Base-by-base conservation (phyloP, 2,113 vertebrate species). In the Mugil cephalus region DNA sequence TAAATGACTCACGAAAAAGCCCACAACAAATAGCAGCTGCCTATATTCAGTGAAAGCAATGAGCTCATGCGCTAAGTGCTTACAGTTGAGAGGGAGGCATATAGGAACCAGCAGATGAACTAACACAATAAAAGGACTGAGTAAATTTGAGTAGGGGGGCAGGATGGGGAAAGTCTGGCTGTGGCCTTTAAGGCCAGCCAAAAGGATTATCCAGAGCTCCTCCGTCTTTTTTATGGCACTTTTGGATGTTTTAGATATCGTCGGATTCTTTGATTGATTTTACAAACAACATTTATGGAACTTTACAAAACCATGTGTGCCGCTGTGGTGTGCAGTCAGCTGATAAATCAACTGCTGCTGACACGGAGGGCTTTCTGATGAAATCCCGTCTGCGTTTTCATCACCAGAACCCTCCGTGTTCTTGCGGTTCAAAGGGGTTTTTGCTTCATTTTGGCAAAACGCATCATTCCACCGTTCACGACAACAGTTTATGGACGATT, bases 31-130 rank as follows among this genome's bases (percentile, higher is more conserved):
- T 61, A 91, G 89, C 84, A 88, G 90, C 81, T 88, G 79, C 69
- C 74, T 77, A 42, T 35, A 83, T 88, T 75, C 75, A 80, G 77
- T 66, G 80, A 84, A 79, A 74, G 75, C 45, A n/a, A 72, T 92
- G 91, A 93, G 69, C 80, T 93, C 89, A 93, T 80, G 55, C 66
- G 24, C 42, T 76, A 79, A 89, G 70, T 55, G 81, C 82, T 89
- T 68, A 74, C 82, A 88, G 75, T 74, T 54, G 60, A 76, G 40
- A 66, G 10, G 40, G 40, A 62, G 46, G 21, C 43, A 40, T 69
- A 76, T 48, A 79, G 65, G 78, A 50, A 61, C 50, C 10, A 60
- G 67, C 4, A 75, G 54, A 74, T 71, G 61, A 40, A 52, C 38
- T 77, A 70, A 77, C 70, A 82, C 14, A 55, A 45, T 48, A 67